phyloP scores from a whole-genome alignment of 2,113 vertebrate genomes.

The Ascaphus truei region DNA sequence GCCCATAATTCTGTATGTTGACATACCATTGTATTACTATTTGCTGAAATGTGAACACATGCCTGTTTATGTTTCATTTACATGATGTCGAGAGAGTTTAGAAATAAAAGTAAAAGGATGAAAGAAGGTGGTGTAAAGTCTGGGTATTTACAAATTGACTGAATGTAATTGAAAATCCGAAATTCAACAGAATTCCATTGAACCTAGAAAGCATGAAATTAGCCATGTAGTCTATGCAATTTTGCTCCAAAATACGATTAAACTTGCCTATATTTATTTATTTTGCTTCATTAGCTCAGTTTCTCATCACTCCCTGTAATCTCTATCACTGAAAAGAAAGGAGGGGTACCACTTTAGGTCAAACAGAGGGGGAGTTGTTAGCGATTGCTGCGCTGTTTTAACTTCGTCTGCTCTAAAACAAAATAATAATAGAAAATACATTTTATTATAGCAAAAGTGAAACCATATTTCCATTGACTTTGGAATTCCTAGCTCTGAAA shows the following conservation, averaged over 20 bases:
- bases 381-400: too few relatives aligned
- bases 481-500: too few relatives aligned
- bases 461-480: too few relatives aligned
- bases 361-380: background rate
- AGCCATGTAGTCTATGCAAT: slow-evolving; percentile 23
- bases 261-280: slow-evolving; percentile 41
- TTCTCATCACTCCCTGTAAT: slow-evolving; percentile 40
- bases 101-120: background rate
- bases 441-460: too few relatives aligned
- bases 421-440: too few relatives aligned
- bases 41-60: too few relatives aligned
- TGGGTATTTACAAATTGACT: background rate
- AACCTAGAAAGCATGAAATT: slow-evolving; percentile 45
- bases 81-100: background rate
- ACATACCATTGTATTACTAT: too few relatives aligned
- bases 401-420: too few relatives aligned
- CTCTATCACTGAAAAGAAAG: background rate
- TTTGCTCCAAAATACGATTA: slow-evolving; percentile 35
- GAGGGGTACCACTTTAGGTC: background rate
- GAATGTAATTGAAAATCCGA: slow-evolving; percentile 40
- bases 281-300: slow-evolving; percentile 35
- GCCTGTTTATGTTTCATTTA: too few relatives aligned
- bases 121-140: background rate
- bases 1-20: too few relatives aligned
- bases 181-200: slow-evolving; percentile 36